Evolutionary conservation across 1,140 invertebrate genomes (phyloP), one percentile per base, ranked within the genome.

Genomic region (Diuraphis noxia): DNA sequence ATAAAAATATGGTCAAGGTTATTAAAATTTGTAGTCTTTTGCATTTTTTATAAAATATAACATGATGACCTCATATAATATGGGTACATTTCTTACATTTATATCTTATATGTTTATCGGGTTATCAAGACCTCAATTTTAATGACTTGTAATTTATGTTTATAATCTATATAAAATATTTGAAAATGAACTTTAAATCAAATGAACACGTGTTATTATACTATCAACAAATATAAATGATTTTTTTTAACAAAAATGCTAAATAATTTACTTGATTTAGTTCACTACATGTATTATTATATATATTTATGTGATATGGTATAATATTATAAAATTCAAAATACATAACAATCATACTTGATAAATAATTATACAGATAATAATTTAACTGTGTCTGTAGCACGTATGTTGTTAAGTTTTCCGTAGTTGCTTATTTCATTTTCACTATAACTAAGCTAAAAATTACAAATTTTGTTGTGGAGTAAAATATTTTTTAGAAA

Each of bases 91-190:
- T n/a, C 56, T 72, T 72, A 72, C 30, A 72, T n/a, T n/a, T 72
- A 19, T 72, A 43, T 6, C 17, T n/a, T 72, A 19, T 72, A 43
- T 6, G 30, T 85, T 85, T 85, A 85, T 85, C 81, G 40, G 41
- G 30, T 86, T 86, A 86, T 86, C 46, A 72, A 72, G 85, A 86
- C 85, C 34, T 86, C 23, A 86, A 52, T 52, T 86, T 52, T 49
- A 86, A 86, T 86, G 85, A 30, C 40, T 25, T 21, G 36, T 52
- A 52, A 85, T 43, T 86, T 10, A 17, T 85, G 8, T 46, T 85
- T 43, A 23, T 86, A 43, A 86, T 84, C 41, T 84, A 34, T 21
- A 46, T 84, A 13, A 82, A 52, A 34, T 17, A 86, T 86, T 86
- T 38, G 6, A 52, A 86, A 34, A 34, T 86, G 43, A 86, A 86